Evolutionary conservation across 1,140 invertebrate genomes (phyloP), one percentile per base, ranked within the genome.

Genomic region (Pteromalus puparum): DNA sequence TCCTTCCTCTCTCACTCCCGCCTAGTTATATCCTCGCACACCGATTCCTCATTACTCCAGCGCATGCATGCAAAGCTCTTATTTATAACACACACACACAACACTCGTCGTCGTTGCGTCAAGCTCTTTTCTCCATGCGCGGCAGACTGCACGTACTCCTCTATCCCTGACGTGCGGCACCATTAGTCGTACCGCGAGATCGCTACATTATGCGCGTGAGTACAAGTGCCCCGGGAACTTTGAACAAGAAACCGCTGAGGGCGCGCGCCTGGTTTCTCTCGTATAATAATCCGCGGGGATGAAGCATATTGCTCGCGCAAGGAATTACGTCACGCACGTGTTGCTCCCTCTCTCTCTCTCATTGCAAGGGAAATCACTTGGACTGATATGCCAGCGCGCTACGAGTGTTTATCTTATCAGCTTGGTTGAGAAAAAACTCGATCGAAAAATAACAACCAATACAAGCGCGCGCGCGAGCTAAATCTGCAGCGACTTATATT

Each of bases 21-120:
- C 48, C 65, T 82, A 82, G 81, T 84, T 86, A 79, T 82, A 87
- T 87, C 86, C 84, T 1, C 6, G 38, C 38, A 42, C 9, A 42
- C 38, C 38, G 38, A 10, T 42, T 42, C 38, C 38, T 42, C 38
- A 42, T 42, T 42, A 42, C 38, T 6, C 38, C 9, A 4, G 38
- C 10, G n/a, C 15, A 65, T 65, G 12, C 61, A 65, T 65, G 61
- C 61, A 65, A 65, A 65, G 61, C 5, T 65, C 61, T 12, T 65
- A 65, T 65, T 65, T 65, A 65, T 21, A 6, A 65, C 61, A 10
- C 9, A 38, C 9, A 38, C 38, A 65, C 61, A 38, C 9, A 38
- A 38, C 9, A 38, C 9, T 7, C 38, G 7, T 9, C 38, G 1
- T 30, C 30, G 38, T 38, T 0, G 9, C 38, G 38, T 38, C 38